Conservation (phyloP, 2,797 vertebrate species). For the Rhodeus uyekii region DNA sequence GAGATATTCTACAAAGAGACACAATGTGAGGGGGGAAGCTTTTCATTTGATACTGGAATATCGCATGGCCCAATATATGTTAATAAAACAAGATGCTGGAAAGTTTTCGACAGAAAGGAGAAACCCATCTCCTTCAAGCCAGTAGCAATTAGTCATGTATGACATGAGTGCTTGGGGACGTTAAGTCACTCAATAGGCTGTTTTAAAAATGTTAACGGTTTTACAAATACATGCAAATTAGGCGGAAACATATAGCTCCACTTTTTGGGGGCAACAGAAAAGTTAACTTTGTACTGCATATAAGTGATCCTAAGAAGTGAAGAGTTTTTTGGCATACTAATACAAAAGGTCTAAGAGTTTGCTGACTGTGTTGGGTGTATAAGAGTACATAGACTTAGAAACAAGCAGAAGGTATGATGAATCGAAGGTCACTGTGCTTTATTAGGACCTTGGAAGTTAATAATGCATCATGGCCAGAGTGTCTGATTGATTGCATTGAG, state of each 20-base stretch:
- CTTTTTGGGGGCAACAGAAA: background rate
- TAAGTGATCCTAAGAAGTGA: conserved; percentile 39
- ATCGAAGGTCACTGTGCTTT: conserved; percentile 68
- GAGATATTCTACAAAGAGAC: background rate
- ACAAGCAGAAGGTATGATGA: conserved; percentile 52
- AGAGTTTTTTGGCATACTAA: conserved; percentile 14
- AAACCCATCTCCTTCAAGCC: conserved; percentile 47
- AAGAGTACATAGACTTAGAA: conserved; percentile 29
- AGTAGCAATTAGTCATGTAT: conserved; percentile 58
- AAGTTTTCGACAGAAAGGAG: conserved; percentile 42
- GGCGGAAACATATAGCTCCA: conserved; percentile 22
- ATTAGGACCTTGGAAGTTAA: conserved; percentile 74
- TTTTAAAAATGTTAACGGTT: conserved; percentile 41
- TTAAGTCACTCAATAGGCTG: conserved; percentile 46
- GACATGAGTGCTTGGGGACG: conserved; percentile 49
- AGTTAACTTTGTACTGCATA: conserved; percentile 31
- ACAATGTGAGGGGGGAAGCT: background rate
- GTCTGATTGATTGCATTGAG: conserved; percentile 76
- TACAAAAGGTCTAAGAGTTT: conserved; percentile 31
- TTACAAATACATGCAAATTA: conserved; percentile 53
- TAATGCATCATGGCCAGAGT: conserved; percentile 70
- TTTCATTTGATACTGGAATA: conserved; percentile 4
- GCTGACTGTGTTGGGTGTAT: conserved; percentile 23
- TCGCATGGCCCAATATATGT: conserved; percentile 21
- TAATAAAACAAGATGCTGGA: conserved; percentile 39